Evolutionary conservation across 2,113 vertebrate species (phyloP).

Genomic region (Percopsis transmontana): DNA sequence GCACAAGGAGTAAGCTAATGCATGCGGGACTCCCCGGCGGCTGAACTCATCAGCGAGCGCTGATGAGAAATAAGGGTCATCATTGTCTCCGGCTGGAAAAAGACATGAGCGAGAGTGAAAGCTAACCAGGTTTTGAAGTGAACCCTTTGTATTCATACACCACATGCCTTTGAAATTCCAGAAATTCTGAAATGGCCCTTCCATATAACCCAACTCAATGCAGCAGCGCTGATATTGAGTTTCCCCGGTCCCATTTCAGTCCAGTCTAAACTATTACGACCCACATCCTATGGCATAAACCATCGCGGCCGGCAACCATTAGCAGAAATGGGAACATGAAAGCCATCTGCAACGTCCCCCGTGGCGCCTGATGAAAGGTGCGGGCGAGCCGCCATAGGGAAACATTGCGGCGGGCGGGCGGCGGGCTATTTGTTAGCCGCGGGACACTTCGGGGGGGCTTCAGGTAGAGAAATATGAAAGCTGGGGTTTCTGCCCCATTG

Average conservation of each 20-base stretch:
- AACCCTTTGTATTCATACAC: conserved; percentile 43
- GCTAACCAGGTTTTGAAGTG: conserved; percentile 43
- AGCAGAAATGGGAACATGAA: conserved; percentile 1
- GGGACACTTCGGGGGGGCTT: conserved; percentile 24
- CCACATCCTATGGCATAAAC: conserved; percentile 12
- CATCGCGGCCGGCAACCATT: conserved; percentile 18
- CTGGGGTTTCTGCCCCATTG: conserved; percentile 51
- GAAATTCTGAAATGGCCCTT: conserved; percentile 23
- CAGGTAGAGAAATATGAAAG: conserved; percentile 35
- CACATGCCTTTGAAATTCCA: conserved; percentile 41
- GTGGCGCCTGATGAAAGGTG: conserved; percentile 23
- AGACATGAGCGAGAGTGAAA: conserved; percentile 28
- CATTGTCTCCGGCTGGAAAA: conserved; percentile 17
- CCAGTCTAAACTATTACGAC: conserved; percentile 17
- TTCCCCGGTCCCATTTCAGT: neutral
- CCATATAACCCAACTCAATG: conserved; percentile 13
- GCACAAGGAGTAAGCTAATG: neutral
- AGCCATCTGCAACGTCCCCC: conserved; percentile 2
- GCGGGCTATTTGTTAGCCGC: conserved; percentile 38
- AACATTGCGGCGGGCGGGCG: conserved; percentile 18
- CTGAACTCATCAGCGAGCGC: conserved; percentile 40
- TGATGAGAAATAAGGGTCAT: conserved; percentile 51
- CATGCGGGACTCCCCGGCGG: conserved; percentile 27
- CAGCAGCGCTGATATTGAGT: neutral
- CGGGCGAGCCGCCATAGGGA: conserved; percentile 2